Evolutionary conservation across 1,140 invertebrate genomes (phyloP), one percentile per base, ranked within the genome.

Genomic region (Calephelis nemesis): DNA sequence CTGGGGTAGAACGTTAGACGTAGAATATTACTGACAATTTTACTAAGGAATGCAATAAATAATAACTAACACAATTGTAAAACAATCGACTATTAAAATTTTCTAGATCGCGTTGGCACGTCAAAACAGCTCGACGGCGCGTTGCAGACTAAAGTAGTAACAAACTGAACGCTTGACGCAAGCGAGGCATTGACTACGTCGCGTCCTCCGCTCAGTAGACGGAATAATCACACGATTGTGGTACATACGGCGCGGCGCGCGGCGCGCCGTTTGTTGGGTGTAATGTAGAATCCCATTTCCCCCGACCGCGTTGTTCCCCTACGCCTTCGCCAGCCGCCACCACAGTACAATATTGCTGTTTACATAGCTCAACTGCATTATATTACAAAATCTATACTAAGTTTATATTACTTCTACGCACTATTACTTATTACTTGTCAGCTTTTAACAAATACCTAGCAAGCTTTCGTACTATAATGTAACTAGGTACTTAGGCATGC

Each of bases 151-250:
- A 78, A 82, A 84, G 74, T 80, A 79, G 75, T 78, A 75, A 79
- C 81, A 78, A 79, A 81, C 77, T 75, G 75, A 72, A 68, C 75
- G 77, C 77, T 83, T 81, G 83, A 87, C 78, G 81, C 79, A 79
- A 80, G 77, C 80, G 69, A 82, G 76, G 80, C 86, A 84, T 86
- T 87, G 84, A 86, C 83, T 87, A 84, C 82, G 82, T 79, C 76
- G 83, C 82, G 82, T 79, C 76, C 84, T 83, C 78, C 82, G 79
- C 76, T 81, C 78, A 78, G 85, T 87, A 88, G 85, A 87, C 85
- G 81, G 84, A 87, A 87, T 85, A 87, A 90, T 85, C 84, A 85
- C 85, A 83, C 81, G 79, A 75, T 75, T 75, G 77, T 72, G 73
- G 76, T 80, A 81, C 77, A 79, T 82, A 81, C 77, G 78, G 73